Percentiles rank a stretch among this genome's conserved stretches.
Evolutionary conservation across 2,797 vertebrate genomes (phyloP).

Genomic region (Tangara arthus): DNA sequence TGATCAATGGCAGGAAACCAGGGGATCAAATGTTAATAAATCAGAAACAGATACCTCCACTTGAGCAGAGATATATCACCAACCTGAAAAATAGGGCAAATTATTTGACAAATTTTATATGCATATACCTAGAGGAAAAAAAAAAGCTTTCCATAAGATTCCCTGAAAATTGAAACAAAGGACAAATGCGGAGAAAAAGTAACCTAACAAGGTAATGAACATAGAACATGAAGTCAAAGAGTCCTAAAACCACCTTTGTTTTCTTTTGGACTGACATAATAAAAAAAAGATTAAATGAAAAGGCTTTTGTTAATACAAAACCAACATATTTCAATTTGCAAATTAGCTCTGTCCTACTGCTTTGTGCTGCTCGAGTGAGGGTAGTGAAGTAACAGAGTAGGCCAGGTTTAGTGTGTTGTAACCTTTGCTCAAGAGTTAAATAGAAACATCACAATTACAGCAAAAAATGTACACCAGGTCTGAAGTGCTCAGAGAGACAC

Average conservation of each 20-base stretch:
- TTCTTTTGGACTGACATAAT: neutral
- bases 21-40: constrained; percentile 93
- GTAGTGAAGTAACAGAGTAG: neutral
- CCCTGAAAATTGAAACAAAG: constrained; percentile 31
- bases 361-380: neutral
- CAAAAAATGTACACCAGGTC: neutral
- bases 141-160: constrained; percentile 1
- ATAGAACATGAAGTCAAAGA: neutral
- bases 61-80: constrained; percentile 75
- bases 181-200: neutral
- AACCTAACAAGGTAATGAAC: neutral
- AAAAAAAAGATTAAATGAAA: neutral
- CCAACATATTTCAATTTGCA: neutral
- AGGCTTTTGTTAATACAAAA: neutral
- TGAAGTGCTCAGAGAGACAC: neutral
- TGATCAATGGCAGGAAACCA: constrained; percentile 99
- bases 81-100: constrained; percentile 77
- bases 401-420: neutral
- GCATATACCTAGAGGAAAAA: constrained; percentile 39
- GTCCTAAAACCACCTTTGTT: neutral
- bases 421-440: neutral
- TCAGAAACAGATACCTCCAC: constrained; percentile 89
- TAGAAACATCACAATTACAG: neutral
- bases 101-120: constrained; percentile 74
- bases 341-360: neutral